Evolutionary conservation across 2,888 invertebrate genomes (phyloP), one percentile per base, ranked within the genome.

Genomic region (Chrysina gloriosa): DNA sequence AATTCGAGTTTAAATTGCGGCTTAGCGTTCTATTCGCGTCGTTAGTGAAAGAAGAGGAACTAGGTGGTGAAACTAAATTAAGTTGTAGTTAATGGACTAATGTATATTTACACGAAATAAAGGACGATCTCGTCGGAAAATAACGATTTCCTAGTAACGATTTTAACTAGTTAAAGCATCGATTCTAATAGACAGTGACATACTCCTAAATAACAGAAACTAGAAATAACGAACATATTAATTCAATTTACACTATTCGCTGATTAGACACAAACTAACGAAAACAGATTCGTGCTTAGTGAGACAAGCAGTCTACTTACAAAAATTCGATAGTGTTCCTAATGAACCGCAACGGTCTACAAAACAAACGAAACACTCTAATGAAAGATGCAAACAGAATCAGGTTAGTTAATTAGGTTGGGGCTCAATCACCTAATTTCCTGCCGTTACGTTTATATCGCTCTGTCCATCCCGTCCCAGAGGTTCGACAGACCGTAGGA

Each of bases 361-460:
- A 63, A 63, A 63, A 63, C 63, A 63, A 50, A 50, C 48, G 36
- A 48, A 63, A 50, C 63, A 47, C 48, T 21, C 63, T 63, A 63
- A 63, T 48, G 50, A 48, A 50, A 63, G 63, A 63, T 63, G 34
- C 63, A 63, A 63, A 50, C 63, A 48, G 63, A 34, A 50, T 48
- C 48, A 63, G 63, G 48, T 63, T 50, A 36, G 63, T 63, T 61
- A 61, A 61, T 61, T 61, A 61, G 58, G 42, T 61, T 61, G 42
- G 58, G 58, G 58, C 58, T 61, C 58, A 42, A 61, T 61, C 58
- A 61, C 58, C 58, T 61, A 61, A 61, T 61, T 61, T 61, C 58
- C 58, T 61, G 58, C 58, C 42, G 58, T 42, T 45, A 42, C 58
- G 58, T 61, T 61, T 61, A 61, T 61, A 61, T 39, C 58, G 58